Evolutionary conservation across 2,113 vertebrate species (phyloP).

Genomic region (Hippocampus barbouri): DNA sequence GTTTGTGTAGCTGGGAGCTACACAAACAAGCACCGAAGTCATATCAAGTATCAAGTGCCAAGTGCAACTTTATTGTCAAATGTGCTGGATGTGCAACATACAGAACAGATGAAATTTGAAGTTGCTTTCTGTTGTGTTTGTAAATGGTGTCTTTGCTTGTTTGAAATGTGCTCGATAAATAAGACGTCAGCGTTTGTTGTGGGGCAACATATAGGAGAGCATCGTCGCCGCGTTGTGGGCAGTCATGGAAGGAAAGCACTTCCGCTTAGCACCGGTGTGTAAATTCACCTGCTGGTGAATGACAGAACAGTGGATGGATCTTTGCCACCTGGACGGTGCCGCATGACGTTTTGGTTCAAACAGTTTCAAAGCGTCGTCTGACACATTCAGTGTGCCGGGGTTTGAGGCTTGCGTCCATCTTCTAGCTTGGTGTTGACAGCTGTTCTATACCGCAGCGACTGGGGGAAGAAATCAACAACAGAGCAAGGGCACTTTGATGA

Average conservation of each 20-base stretch:
- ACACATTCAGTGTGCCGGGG: slow-evolving; percentile 52
- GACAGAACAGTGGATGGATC: slow-evolving; percentile 42
- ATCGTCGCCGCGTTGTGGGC: slow-evolving; percentile 70
- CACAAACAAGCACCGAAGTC: too few relatives aligned
- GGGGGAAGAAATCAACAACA: slow-evolving; percentile 14
- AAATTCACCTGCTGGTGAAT: slow-evolving; percentile 74
- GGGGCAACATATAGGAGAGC: slow-evolving; percentile 67
- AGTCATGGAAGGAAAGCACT: slow-evolving; percentile 66
- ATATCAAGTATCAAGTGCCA: too few relatives aligned
- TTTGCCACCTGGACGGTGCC: slow-evolving; percentile 55
- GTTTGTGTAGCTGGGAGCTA: too few relatives aligned
- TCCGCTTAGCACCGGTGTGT: slow-evolving; percentile 69
- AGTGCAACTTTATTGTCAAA: too few relatives aligned
- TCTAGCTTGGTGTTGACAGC: slow-evolving; percentile 48
- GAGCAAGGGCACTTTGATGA: slow-evolving; percentile 25
- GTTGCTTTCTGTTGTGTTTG: too few relatives aligned
- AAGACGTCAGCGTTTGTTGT: slow-evolving; percentile 40
- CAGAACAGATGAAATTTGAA: too few relatives aligned
- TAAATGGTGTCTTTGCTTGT: too few relatives aligned
- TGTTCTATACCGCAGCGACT: slow-evolving; percentile 56
- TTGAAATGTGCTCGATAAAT: too few relatives aligned
- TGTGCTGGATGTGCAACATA: too few relatives aligned
- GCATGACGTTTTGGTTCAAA: slow-evolving; percentile 20
- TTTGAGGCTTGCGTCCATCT: slow-evolving; percentile 52
- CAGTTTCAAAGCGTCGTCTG: slow-evolving; percentile 25